Percentiles rank a stretch among this genome's conserved stretches.
These are phyloP conservation scores for Lingula anatina DNA, from an alignment of 2,888 invertebrate species.

Conservation along the genomic window DNA sequence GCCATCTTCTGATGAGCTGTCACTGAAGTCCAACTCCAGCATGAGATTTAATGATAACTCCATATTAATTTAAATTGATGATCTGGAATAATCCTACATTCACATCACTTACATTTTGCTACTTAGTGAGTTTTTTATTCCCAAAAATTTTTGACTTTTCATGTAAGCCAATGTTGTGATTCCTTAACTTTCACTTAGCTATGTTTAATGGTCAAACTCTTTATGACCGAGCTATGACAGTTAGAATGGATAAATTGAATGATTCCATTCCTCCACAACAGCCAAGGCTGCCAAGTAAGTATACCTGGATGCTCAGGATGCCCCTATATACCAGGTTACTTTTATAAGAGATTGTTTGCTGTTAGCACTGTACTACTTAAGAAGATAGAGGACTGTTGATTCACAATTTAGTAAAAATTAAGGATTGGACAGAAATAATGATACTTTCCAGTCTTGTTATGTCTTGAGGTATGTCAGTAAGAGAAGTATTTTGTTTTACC, in stretches of 20 bases:
- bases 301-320: no score
- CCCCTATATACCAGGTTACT: not conserved
- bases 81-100: no score
- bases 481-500: constrained; percentile 15
- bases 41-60: no score
- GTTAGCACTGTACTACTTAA: no score
- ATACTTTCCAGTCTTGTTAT: no score
- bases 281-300: constrained; percentile 59
- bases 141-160: not conserved
- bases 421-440: no score
- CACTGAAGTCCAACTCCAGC: no score
- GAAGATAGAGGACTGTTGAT: no score
- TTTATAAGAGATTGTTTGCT: not conserved
- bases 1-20: constrained; percentile 1
- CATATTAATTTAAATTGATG: no score
- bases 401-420: no score
- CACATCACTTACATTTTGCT: not conserved
- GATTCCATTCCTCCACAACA: constrained; percentile 18
- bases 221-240: constrained; percentile 88
- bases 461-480: no score
- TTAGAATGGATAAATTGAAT: constrained; percentile 67
- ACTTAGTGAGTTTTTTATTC: not conserved
- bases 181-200: constrained; percentile 52
- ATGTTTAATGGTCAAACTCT: constrained; percentile 96
- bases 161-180: not conserved